phyloP scores from a whole-genome alignment of 1,140 invertebrate species.

The Caenorhabditis latens region DNA sequence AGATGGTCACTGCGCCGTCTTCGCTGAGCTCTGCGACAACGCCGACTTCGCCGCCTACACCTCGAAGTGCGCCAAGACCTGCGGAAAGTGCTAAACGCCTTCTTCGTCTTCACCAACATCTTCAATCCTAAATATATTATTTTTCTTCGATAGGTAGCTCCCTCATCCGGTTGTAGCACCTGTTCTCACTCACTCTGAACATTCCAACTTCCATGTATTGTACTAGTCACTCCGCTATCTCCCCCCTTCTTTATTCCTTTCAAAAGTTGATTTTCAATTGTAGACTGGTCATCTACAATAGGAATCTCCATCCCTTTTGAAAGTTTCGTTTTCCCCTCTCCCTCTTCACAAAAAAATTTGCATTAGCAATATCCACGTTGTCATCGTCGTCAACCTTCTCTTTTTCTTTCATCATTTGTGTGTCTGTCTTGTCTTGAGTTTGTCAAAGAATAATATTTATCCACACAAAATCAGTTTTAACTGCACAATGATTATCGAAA shows the following conservation, averaged over 20 bases:
- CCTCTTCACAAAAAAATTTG: background rate
- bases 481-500: too few relatives aligned
- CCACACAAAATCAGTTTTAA: background rate
- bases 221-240: conserved; percentile 50
- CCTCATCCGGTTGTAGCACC: conserved; percentile 47
- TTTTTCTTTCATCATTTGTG: conserved; percentile 20
- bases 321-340: background rate
- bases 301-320: background rate
- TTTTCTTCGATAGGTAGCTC: conserved; percentile 25
- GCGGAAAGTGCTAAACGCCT: conserved; percentile 26
- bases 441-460: conserved; percentile 46
- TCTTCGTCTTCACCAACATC: background rate
- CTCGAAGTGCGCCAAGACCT: conserved; percentile 22
- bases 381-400: conserved; percentile 34
- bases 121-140: background rate
- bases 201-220: conserved; percentile 27
- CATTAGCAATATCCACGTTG: conserved; percentile 21
- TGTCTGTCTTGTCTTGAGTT: conserved; percentile 47
- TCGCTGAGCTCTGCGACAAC: conserved; percentile 36
- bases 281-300: conserved; percentile 39
- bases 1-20: conserved; percentile 52
- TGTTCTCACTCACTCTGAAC: background rate
- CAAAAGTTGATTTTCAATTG: conserved; percentile 19
- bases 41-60: conserved; percentile 36
- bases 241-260: background rate